Evolutionary conservation across 2,888 invertebrate genomes (phyloP).

Genomic region (Agrochola circellaris): DNA sequence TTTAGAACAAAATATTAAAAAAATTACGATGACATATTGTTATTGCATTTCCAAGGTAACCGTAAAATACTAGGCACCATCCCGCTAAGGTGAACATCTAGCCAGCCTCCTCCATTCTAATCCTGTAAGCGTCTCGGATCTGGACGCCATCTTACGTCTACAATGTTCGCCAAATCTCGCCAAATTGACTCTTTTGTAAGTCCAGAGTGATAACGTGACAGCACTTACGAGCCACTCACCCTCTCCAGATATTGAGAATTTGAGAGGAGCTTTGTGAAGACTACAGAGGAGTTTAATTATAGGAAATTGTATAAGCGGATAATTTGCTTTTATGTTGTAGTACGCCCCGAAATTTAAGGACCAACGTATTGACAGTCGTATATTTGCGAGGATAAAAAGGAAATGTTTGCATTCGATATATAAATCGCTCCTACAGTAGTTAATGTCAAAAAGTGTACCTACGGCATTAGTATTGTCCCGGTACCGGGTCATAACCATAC

Average conservation of each 20-base stretch:
- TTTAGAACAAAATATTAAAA: slow-evolving; percentile 1
- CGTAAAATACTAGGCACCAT: not conserved
- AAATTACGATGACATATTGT: slow-evolving; percentile 30
- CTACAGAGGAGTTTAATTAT: slow-evolving; percentile 10
- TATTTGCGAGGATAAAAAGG: not conserved
- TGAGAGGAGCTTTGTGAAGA: slow-evolving; percentile 5
- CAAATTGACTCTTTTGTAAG: slow-evolving; percentile 35
- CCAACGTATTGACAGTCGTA: too few relatives aligned
- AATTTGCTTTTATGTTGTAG: slow-evolving; percentile 21
- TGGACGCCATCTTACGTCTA: slow-evolving; percentile 4
- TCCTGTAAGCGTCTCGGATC: slow-evolving; percentile 8
- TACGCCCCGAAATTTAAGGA: not conserved
- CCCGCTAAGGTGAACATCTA: slow-evolving; percentile 22
- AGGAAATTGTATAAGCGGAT: slow-evolving; percentile 5
- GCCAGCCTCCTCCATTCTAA: not conserved
- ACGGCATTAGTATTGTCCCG: not conserved
- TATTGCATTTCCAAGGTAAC: slow-evolving; percentile 33
- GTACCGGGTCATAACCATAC: too few relatives aligned
- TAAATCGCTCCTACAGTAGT: not conserved
- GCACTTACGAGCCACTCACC: slow-evolving; percentile 1
- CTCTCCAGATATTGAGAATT: slow-evolving; percentile 19
- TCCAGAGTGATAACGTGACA: slow-evolving; percentile 8
- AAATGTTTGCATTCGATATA: not conserved
- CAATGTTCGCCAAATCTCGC: slow-evolving; percentile 24
- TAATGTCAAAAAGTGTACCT: not conserved